Conservation (phyloP, 2,113 vertebrate genomes). For the Oplegnathus fasciatus region DNA sequence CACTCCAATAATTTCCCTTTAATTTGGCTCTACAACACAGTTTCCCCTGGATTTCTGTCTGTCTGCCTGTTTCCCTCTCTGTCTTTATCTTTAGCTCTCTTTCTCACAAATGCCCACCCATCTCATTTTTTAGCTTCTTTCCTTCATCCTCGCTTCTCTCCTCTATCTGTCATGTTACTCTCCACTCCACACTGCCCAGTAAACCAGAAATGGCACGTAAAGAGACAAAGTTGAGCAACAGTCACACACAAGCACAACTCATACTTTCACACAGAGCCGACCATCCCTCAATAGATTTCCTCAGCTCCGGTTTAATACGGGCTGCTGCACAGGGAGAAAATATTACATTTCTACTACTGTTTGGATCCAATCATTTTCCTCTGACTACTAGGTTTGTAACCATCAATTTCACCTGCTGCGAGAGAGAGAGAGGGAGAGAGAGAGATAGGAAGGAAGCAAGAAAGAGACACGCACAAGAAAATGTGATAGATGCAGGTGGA, state of each 20-base stretch:
- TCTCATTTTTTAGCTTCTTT: not conserved
- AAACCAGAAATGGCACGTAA: conserved; percentile 24
- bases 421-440: not conserved
- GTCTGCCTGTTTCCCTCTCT: not conserved
- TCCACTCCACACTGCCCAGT: conserved; percentile 26
- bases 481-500: conserved; percentile 47
- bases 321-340: conserved; percentile 68
- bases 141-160: conserved; percentile 1
- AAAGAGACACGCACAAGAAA: conserved; percentile 20
- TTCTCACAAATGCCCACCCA: not conserved
- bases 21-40: not conserved
- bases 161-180: conserved; percentile 26
- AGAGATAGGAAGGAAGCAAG: not conserved
- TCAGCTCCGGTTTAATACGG: conserved; percentile 38
- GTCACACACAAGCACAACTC: conserved; percentile 20
- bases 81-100: not conserved
- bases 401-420: conserved; percentile 71
- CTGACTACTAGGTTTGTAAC: conserved; percentile 63
- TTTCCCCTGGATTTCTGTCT: not conserved
- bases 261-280: conserved; percentile 23
- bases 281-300: conserved; percentile 33
- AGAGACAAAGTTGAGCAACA: conserved; percentile 27
- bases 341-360: conserved; percentile 71
- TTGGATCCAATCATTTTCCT: conserved; percentile 75
- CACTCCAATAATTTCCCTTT: not conserved